A percentile compares a stretch with the other conserved stretches of the same genome.
These are phyloP conservation scores for Darevskia nairensis DNA, from an alignment of 2,797 vertebrate species.

Conservation along the genomic window DNA sequence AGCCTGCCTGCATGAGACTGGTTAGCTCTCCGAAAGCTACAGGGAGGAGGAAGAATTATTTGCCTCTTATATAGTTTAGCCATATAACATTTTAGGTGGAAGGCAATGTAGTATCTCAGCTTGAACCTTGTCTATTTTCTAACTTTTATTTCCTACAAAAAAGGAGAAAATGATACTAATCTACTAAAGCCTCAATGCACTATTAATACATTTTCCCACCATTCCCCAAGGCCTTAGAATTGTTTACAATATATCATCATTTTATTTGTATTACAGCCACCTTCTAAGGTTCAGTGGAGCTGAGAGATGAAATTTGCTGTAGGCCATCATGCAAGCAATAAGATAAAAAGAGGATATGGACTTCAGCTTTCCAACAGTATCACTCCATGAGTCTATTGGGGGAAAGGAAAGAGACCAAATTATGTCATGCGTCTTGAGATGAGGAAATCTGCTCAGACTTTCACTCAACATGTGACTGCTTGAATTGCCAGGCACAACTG, in stretches of 20 bases:
- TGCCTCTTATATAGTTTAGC: not conserved
- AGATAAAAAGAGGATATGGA: not conserved
- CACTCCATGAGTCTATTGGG: not conserved
- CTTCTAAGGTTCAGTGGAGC: not conserved
- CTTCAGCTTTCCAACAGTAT: not conserved
- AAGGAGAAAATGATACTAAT: not conserved
- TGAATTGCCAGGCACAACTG: conserved; percentile 4
- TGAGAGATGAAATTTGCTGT: not conserved
- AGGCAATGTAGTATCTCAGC: not conserved
- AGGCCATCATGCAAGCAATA: not conserved
- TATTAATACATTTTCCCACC: not conserved
- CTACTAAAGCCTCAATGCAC: not conserved
- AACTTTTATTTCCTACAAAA: not conserved
- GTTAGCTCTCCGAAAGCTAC: not conserved
- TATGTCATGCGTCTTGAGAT: not conserved
- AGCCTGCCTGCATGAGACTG: not conserved
- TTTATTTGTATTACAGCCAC: not conserved
- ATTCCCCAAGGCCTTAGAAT: not conserved
- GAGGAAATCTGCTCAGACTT: not conserved
- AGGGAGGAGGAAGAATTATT: not conserved
- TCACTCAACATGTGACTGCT: not conserved
- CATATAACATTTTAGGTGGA: not conserved
- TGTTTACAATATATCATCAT: not conserved
- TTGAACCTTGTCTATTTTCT: not conserved
- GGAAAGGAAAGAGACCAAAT: not conserved